Percentiles rank a stretch among this genome's conserved stretches.
Conservation (phyloP, 2,113 vertebrate species). For the Struthio camelus region DNA sequence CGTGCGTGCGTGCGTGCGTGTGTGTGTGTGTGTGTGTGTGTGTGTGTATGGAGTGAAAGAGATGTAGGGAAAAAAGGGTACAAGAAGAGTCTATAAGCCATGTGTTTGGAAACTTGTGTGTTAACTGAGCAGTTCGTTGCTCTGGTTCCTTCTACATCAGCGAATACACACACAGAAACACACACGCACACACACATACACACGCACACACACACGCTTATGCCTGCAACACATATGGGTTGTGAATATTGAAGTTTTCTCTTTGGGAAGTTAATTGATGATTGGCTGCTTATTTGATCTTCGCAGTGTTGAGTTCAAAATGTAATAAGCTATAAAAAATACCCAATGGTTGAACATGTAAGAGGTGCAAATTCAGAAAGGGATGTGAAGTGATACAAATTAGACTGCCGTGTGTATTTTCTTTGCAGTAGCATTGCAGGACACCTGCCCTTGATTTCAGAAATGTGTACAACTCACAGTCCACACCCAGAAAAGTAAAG, state of each 20-base stretch:
- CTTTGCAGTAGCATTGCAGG: conserved; percentile 36
- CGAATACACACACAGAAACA: too few species aligned
- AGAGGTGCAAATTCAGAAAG: conserved; percentile 33
- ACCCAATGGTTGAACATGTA: background rate
- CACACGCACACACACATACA: too few species aligned
- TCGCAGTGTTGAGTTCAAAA: conserved; percentile 10
- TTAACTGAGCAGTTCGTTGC: background rate
- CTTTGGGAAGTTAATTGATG: conserved; percentile 41
- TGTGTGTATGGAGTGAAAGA: background rate
- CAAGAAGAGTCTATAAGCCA: background rate
- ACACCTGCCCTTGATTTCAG: conserved; percentile 34
- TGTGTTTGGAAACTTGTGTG: background rate
- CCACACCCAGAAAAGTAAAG: background rate
- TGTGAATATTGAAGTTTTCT: conserved; percentile 18
- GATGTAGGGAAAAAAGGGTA: background rate
- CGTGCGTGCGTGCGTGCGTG: background rate
- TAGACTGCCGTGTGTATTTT: background rate
- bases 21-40: background rate
- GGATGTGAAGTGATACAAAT: background rate
- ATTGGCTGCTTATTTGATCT: conserved; percentile 53
- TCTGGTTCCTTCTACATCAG: background rate
- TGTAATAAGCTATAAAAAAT: background rate
- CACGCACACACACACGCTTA: background rate
- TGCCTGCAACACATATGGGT: conserved; percentile 50
- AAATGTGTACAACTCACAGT: background rate